A percentile compares a stretch with the other conserved stretches of the same genome.
These are phyloP conservation scores for Parnassius apollo DNA, from an alignment of 2,888 invertebrate species.

Conservation along the genomic window DNA sequence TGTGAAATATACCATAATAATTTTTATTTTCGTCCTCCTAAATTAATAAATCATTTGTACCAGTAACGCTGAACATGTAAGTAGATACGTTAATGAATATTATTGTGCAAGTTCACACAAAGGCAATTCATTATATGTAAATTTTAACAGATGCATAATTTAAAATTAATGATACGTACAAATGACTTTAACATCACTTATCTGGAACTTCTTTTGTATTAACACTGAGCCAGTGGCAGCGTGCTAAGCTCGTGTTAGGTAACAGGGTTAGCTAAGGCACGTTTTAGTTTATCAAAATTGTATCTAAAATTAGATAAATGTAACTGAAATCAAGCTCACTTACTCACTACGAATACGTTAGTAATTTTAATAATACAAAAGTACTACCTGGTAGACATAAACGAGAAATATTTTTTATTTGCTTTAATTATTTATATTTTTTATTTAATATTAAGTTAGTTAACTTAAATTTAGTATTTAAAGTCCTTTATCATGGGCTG, in stretches of 20 bases:
- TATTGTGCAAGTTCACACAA: conserved; percentile 46
- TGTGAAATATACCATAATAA: background rate
- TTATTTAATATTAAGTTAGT: too few relatives aligned
- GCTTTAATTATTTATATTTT: too few relatives aligned
- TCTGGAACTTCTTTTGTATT: conserved; percentile 63
- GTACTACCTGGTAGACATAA: too few relatives aligned
- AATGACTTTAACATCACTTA: conserved; percentile 60
- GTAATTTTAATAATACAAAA: too few relatives aligned
- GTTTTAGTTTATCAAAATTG: conserved; percentile 59
- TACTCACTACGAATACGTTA: too few relatives aligned
- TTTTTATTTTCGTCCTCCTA: conserved; percentile 11
- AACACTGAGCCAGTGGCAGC: conserved; percentile 52
- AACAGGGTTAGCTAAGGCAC: conserved; percentile 70
- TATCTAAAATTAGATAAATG: conserved; percentile 62
- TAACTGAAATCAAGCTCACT: conserved; percentile 13
- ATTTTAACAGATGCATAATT: conserved; percentile 61
- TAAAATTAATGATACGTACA: conserved; percentile 64
- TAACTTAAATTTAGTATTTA: too few relatives aligned
- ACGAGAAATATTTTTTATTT: too few relatives aligned
- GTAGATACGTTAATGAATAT: conserved; percentile 35
- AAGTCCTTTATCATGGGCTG: too few relatives aligned
- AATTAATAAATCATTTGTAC: conserved; percentile 15
- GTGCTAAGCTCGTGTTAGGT: conserved; percentile 52
- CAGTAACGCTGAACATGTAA: conserved; percentile 34
- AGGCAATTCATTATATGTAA: conserved; percentile 59